Evolutionary conservation across 1,140 invertebrate species (phyloP).

Genomic region (Scaptodrosophila lebanonensis): DNA sequence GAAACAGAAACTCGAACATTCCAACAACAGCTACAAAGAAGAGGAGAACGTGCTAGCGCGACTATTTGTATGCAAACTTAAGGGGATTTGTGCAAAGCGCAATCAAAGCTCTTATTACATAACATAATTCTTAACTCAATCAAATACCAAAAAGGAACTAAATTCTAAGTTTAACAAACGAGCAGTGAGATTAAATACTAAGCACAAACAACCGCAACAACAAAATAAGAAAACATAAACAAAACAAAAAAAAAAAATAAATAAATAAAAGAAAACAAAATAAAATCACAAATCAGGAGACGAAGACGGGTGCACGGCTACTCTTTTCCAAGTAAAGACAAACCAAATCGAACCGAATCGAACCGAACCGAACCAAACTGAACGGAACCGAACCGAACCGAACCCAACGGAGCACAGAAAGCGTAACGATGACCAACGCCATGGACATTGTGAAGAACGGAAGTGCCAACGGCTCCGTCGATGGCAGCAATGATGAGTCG

Average conservation of each 20-base stretch:
- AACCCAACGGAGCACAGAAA: constrained; percentile 8
- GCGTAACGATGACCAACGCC: constrained; percentile 66
- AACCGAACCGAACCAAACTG: no score
- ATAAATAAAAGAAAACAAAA: constrained; percentile 11
- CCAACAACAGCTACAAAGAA: constrained; percentile 2
- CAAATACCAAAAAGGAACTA: constrained; percentile 24
- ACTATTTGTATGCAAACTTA: constrained; percentile 29
- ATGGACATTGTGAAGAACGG: constrained; percentile 79
- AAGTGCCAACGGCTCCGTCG: constrained; percentile 80
- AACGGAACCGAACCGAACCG: no score
- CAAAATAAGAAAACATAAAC: constrained; percentile 1
- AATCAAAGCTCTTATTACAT: constrained; percentile 48
- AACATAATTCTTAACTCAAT: constrained; percentile 31
- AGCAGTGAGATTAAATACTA: constrained; percentile 75
- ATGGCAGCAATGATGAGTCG: constrained; percentile 79
- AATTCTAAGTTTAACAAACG: constrained; percentile 56
- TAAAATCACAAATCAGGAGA: no score
- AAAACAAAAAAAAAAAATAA: constrained; percentile 7
- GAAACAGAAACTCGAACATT: constrained; percentile 5
- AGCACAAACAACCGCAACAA: constrained; percentile 34
- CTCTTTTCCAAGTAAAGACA: no score
- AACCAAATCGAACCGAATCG: no score
- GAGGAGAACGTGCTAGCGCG: constrained; percentile 3
- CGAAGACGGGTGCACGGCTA: no score
- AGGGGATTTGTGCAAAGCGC: constrained; percentile 76